Evolutionary conservation across 1,140 invertebrate genomes (phyloP).

Genomic region (Philotrypesis tridentata): DNA sequence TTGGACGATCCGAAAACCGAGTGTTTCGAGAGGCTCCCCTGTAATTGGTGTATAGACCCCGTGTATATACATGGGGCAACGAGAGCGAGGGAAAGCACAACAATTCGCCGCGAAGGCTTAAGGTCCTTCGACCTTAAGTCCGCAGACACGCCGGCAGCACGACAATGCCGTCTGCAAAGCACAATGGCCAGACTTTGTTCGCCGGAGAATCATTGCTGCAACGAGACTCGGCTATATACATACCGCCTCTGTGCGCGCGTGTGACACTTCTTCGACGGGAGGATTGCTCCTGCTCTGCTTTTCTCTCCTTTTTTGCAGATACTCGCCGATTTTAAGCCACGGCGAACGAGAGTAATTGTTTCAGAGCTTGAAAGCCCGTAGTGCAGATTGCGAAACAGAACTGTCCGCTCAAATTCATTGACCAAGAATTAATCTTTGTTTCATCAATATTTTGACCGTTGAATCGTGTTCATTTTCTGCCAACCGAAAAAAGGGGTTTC

Average conservation of each 20-base stretch:
- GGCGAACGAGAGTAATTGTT: background rate
- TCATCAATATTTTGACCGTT: too few species aligned
- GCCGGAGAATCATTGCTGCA: background rate
- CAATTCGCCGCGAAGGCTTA: slow-evolving; percentile 7
- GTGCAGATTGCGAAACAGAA: too few species aligned
- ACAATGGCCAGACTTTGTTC: slow-evolving; percentile 18
- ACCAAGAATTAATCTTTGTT: too few species aligned
- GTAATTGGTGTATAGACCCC: background rate
- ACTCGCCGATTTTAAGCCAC: background rate
- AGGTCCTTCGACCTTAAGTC: background rate
- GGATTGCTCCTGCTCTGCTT: background rate
- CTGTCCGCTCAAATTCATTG: too few species aligned
- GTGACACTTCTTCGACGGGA: too few species aligned
- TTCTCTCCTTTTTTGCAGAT: background rate
- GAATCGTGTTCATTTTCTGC: too few species aligned
- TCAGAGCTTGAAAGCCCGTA: background rate
- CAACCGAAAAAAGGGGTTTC: too few species aligned
- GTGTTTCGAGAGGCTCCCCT: background rate
- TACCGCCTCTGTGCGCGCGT: too few species aligned
- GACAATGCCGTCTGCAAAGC: slow-evolving; percentile 11
- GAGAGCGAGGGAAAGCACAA: background rate
- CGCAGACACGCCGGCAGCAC: background rate
- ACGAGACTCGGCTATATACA: background rate
- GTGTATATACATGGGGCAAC: background rate
- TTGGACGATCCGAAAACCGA: background rate